These are phyloP conservation scores for Sphaeramia orbicularis DNA, from an alignment of 2,797 vertebrate genomes.

Conservation along the genomic window DNA sequence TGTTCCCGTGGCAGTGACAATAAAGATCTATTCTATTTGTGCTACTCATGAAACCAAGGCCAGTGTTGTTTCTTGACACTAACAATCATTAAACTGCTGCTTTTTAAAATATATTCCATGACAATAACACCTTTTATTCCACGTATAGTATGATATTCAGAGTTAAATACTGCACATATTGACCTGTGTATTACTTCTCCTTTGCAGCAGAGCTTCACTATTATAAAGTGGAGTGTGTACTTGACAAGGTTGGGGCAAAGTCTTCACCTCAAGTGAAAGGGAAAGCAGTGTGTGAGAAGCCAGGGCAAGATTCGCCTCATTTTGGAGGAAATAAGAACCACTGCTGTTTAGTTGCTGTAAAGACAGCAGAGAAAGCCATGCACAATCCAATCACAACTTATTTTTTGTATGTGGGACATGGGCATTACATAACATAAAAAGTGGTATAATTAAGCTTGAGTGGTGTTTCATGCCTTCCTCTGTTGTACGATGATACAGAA, in stretches of 20 bases:
- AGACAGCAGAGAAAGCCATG: background rate
- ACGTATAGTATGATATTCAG: no score
- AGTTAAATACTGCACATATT: no score
- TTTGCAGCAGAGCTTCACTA: no score
- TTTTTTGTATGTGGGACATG: background rate
- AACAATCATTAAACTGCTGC: no score
- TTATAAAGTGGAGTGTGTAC: background rate
- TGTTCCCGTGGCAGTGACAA: no score
- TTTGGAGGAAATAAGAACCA: background rate
- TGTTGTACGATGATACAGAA: slow-evolving; percentile 38
- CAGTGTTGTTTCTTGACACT: no score
- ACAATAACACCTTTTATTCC: no score
- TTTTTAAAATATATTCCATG: no score
- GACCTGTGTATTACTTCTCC: no score
- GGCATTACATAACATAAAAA: slow-evolving; percentile 29
- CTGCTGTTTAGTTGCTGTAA: background rate
- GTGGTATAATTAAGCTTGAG: slow-evolving; percentile 2
- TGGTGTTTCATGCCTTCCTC: slow-evolving; percentile 19
- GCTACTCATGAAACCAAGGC: no score
- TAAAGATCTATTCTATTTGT: no score
- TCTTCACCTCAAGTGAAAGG: background rate
- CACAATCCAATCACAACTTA: no score
- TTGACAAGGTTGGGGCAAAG: background rate
- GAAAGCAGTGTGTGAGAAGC: background rate
- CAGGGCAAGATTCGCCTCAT: background rate